A percentile compares a stretch with the other conserved stretches of the same genome.
Conservation (phyloP, 2,888 invertebrate genomes). For the Lomographa bimaculata region DNA sequence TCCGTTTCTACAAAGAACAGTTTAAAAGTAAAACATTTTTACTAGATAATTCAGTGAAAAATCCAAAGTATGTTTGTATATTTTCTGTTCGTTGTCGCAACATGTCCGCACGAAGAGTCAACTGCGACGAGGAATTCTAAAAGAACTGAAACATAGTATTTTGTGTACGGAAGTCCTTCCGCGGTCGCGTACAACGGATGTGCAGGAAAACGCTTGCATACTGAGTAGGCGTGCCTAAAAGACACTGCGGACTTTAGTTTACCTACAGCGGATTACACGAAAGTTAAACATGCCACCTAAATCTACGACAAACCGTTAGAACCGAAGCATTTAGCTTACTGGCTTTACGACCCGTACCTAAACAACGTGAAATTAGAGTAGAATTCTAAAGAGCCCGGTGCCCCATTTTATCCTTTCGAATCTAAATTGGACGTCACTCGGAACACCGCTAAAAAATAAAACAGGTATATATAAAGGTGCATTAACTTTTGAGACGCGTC, state of each 20-base stretch:
- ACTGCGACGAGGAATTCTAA: slow-evolving; percentile 76
- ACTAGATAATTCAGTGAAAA: slow-evolving; percentile 40
- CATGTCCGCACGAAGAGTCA: slow-evolving; percentile 76
- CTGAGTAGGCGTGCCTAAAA: slow-evolving; percentile 82
- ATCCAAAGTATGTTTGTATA: slow-evolving; percentile 60
- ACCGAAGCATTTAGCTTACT: slow-evolving; percentile 57
- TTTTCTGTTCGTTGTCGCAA: slow-evolving; percentile 66
- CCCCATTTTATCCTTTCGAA: slow-evolving; percentile 40
- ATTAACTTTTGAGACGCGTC: slow-evolving; percentile 39
- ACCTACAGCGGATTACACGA: slow-evolving; percentile 77
- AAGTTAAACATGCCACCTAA: slow-evolving; percentile 78
- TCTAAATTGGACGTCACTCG: slow-evolving; percentile 38
- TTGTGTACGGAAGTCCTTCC: slow-evolving; percentile 80
- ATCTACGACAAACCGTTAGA: slow-evolving; percentile 68
- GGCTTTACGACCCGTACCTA: slow-evolving; percentile 52
- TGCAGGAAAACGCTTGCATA: slow-evolving; percentile 82
- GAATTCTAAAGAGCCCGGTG: slow-evolving; percentile 36
- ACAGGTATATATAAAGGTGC: slow-evolving; percentile 36
- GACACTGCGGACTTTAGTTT: slow-evolving; percentile 80
- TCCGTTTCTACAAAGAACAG: slow-evolving; percentile 5
- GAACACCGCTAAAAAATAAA: slow-evolving; percentile 33
- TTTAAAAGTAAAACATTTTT: slow-evolving; percentile 15
- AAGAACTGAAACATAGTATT: slow-evolving; percentile 79
- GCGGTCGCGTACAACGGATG: slow-evolving; percentile 80
- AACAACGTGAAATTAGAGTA: slow-evolving; percentile 46